Evolutionary conservation across 30 jellyfish, hydroid and myxozoan species (phyloP), one percentile per base, ranked within the genome.

Genomic region (Calvadosia cruxmelitensis): DNA sequence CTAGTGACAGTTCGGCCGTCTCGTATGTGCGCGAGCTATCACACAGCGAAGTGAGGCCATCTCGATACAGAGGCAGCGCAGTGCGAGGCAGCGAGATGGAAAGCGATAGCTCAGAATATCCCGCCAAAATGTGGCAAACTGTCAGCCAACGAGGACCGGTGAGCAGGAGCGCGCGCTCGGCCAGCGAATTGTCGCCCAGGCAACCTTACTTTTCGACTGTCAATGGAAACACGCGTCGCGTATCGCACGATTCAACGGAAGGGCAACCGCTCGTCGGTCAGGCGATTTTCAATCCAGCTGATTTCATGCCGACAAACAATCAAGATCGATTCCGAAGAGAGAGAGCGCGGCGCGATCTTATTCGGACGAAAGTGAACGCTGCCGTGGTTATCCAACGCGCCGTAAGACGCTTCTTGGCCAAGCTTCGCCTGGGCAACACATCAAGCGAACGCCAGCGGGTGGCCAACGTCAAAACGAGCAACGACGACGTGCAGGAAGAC

Each of bases 341-440:
- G 20, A 42, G 57, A 34, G 73, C 66, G 23, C 77, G 95, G 12
- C 52, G 64, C 42, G 53, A 72, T 42, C 75, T 89, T 29, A 75
- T 89, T 64, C 72, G 98, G 20, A 50, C 65, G 71, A 89, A 89
- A 67, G 76, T 78, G n/a, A 94, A 89, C 26, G 94, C 95, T 0
- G 98, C 93, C 15, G 53, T 89, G 26, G 64, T 73, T 24, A 89
- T 89, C 20, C 98, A 89, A 48, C 57, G 91, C 32, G 86, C 86
- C 7, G 75, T 80, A 62, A 73, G 98, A 33, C 77, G 66, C 15
- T 27, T 20, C 25, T 13, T 27, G 25, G 12, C 12, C 10, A 13
- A 28, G 13, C 69, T 2, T 23, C 1, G 67, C 72, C 36, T 1
- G 66, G 29, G 1, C 71, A 30, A 66, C 42, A 25, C 72, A 49